A percentile compares a stretch with the other conserved stretches of the same genome.
Evolutionary conservation across 2,888 invertebrate species (phyloP).

Genomic region (Cryptophagus acutangulus): DNA sequence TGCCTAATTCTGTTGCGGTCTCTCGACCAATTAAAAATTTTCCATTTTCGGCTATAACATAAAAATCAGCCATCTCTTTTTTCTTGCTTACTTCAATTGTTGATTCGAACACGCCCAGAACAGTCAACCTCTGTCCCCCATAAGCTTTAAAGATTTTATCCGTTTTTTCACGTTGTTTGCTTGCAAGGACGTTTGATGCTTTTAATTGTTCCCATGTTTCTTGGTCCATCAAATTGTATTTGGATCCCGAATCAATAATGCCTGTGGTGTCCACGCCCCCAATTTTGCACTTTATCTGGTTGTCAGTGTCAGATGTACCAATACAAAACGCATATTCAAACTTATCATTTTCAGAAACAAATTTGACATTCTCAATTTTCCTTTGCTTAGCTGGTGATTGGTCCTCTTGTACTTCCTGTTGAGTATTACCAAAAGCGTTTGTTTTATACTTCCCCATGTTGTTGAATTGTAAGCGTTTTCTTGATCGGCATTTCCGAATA

Average conservation of each 20-base stretch:
- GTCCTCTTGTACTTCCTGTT: too few relatives aligned
- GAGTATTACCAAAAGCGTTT: too few relatives aligned
- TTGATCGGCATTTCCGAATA: constrained; percentile 18
- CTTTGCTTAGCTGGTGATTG: not conserved
- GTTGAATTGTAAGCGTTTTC: constrained; percentile 6
- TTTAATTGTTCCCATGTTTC: constrained; percentile 20
- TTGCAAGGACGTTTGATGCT: constrained; percentile 7
- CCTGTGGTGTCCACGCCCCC: constrained; percentile 20
- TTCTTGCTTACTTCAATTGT: constrained; percentile 12
- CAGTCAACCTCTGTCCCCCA: constrained; percentile 15
- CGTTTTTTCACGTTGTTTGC: constrained; percentile 10
- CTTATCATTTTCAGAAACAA: constrained; percentile 7
- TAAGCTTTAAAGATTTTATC: constrained; percentile 16
- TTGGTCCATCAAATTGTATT: constrained; percentile 20
- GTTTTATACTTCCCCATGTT: too few relatives aligned
- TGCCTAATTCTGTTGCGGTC: constrained; percentile 19
- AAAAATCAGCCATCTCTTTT: constrained; percentile 17
- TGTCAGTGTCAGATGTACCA: constrained; percentile 13
- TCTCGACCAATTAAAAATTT: constrained; percentile 18
- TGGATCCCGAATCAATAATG: constrained; percentile 25
- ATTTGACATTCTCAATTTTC: too few relatives aligned
- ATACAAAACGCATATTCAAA: constrained; percentile 14
- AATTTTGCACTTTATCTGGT: constrained; percentile 12
- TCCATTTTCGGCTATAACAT: constrained; percentile 18
- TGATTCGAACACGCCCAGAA: constrained; percentile 24